Evolutionary conservation across 2,888 invertebrate species (phyloP).

Genomic region (Buathra laborator): DNA sequence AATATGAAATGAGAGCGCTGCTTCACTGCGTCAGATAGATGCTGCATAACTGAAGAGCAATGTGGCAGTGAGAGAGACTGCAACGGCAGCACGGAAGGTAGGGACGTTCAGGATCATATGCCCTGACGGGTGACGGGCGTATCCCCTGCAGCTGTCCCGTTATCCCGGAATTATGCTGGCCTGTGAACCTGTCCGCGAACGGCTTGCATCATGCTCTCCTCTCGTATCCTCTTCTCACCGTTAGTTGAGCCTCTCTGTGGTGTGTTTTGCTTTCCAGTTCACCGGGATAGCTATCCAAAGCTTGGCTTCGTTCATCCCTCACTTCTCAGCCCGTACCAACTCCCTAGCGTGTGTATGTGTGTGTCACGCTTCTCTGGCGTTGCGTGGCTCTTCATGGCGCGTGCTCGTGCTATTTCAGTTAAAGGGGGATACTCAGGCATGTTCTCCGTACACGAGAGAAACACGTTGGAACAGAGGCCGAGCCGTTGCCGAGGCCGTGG

Average conservation of each 20-base stretch:
- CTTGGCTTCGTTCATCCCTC: constrained; percentile 44
- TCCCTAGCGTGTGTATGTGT: constrained; percentile 1
- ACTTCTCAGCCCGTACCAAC: constrained; percentile 43
- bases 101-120: constrained; percentile 52
- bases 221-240: constrained; percentile 16
- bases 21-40: background rate
- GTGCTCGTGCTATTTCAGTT: constrained; percentile 39
- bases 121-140: constrained; percentile 67
- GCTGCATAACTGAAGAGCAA: constrained; percentile 22
- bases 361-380: constrained; percentile 32
- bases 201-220: constrained; percentile 44
- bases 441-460: constrained; percentile 6
- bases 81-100: constrained; percentile 31
- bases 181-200: constrained; percentile 76
- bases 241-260: constrained; percentile 18
- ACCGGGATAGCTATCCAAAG: constrained; percentile 16
- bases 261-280: constrained; percentile 48
- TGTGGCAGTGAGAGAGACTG: background rate
- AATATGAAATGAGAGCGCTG: constrained; percentile 2
- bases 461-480: constrained; percentile 4
- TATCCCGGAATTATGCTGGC: constrained; percentile 79
- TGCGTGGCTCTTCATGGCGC: constrained; percentile 25
- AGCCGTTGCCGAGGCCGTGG: constrained; percentile 54
- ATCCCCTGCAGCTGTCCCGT: constrained; percentile 70
- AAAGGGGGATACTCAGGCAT: background rate